phyloP scores from a whole-genome alignment of 2,888 invertebrate genomes.

The Camponotus fellah region DNA sequence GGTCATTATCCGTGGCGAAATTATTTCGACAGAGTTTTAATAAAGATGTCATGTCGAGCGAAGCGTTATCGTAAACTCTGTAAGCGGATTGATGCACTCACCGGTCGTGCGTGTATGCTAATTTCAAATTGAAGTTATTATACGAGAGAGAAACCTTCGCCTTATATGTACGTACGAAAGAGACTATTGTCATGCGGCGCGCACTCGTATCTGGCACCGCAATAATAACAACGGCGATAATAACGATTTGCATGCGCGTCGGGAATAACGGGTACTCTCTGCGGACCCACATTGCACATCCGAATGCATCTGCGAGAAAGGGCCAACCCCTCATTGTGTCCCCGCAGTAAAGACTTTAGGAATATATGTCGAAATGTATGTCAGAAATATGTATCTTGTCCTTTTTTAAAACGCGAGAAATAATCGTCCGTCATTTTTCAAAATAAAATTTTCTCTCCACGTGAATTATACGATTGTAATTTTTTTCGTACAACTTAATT shows the following conservation, averaged over 20 bases:
- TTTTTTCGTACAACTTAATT: not conserved
- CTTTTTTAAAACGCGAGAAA: not conserved
- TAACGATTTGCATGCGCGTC: slow-evolving; percentile 53
- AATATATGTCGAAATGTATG: slow-evolving; percentile 14
- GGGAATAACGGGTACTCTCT: slow-evolving; percentile 58
- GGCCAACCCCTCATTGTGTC: slow-evolving; percentile 3
- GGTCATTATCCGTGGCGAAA: slow-evolving; percentile 7
- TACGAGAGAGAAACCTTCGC: slow-evolving; percentile 19
- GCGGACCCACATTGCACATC: not conserved
- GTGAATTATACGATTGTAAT: not conserved
- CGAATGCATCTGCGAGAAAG: slow-evolving; percentile 5
- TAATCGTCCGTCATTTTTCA: not conserved
- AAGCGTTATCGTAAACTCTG: slow-evolving; percentile 39
- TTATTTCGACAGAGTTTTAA: slow-evolving; percentile 23
- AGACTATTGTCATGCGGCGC: slow-evolving; percentile 61
- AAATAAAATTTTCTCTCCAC: not conserved
- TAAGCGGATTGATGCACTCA: slow-evolving; percentile 49
- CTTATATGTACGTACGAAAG: slow-evolving; percentile 13
- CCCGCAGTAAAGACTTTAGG: not conserved
- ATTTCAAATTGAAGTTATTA: slow-evolving; percentile 64
- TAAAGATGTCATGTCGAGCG: slow-evolving; percentile 49
- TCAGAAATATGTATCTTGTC: not conserved
- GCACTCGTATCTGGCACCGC: slow-evolving; percentile 54
- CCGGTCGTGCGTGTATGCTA: slow-evolving; percentile 49
- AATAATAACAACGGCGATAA: slow-evolving; percentile 65